Base-by-base conservation (phyloP, 2,797 vertebrate genomes). In the Chrosomus eos region DNA sequence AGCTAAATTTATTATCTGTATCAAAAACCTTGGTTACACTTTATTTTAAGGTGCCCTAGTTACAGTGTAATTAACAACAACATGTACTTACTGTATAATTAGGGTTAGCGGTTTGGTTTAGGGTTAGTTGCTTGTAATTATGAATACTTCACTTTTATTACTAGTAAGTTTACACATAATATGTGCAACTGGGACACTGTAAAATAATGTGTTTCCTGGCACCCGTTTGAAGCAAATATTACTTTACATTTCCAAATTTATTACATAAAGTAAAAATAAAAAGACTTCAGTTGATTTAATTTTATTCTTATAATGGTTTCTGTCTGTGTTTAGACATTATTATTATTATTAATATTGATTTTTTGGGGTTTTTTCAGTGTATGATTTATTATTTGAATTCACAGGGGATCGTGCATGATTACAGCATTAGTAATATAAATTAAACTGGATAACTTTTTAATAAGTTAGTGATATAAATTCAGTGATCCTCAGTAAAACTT, bases 381-480 rank as follows among this genome's bases (percentile, higher is more conserved):
- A 70, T 78, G 88, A 91, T 88, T 66, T 70, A 89, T 92, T 86
- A 18, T 87, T 81, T 81, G 51, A 81, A 89, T 82, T 83, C 55
- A 88, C 93, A 91, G 88, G 84, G 87, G 86, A 62, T 91, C 89
- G 90, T 58, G 73, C 62, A 92, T 93, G 70, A 90, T 84, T 94
- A 92, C 58, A 73, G 87, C 89, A 68, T 68, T 21, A 53, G 19
- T 80, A 85, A 36, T 23, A 28, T 85, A 40, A 74, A 79, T 60
- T 58, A 60, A 60, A 18, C 53, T 1, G 3, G 4, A 45, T 33
- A 28, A 21, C 0, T 28, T 28, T 26, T 62, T 62, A 43, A 60
- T 43, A 60, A 77, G 7, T 19, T 10, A 64, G 10, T 78, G 10
- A 45, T 48, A 79, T 66, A 66, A 48, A 19, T n/a, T 13, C 21